Percentiles rank a stretch among this genome's conserved stretches.
Evolutionary conservation across 1,140 invertebrate species (phyloP).

Genomic region (Amyelois transitella): DNA sequence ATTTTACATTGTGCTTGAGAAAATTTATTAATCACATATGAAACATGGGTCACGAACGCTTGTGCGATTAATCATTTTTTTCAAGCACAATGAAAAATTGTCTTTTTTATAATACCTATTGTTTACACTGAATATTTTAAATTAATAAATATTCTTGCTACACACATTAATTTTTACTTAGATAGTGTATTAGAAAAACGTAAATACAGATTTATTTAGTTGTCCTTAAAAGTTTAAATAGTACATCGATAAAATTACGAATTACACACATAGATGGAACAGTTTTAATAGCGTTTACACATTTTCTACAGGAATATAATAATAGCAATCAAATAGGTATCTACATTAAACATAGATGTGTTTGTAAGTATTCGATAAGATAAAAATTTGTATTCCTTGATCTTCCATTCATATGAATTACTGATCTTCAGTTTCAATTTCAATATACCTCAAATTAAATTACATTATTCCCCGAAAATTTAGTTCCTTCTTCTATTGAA

Average conservation of each 20-base stretch:
- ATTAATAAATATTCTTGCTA: too few relatives aligned
- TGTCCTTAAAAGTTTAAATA: conserved; percentile 1
- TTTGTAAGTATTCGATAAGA: background rate
- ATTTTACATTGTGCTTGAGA: too few relatives aligned
- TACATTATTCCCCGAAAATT: too few relatives aligned
- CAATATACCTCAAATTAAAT: conserved; percentile 8
- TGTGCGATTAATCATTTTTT: too few relatives aligned
- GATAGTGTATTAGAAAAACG: background rate
- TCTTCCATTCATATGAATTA: background rate
- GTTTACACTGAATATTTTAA: too few relatives aligned
- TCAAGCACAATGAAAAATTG: too few relatives aligned
- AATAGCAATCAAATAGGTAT: background rate
- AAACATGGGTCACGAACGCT: too few relatives aligned
- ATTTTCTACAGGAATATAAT: background rate
- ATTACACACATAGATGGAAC: conserved; percentile 4
- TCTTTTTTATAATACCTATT: too few relatives aligned
- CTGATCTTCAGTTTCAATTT: background rate
- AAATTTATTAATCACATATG: too few relatives aligned
- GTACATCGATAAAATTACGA: conserved; percentile 13
- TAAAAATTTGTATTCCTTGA: background rate
- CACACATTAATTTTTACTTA: background rate
- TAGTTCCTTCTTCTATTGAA: background rate
- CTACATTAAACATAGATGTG: background rate
- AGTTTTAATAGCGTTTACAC: background rate
- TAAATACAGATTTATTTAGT: background rate